Evolutionary conservation across 1,140 invertebrate species (phyloP), one percentile per base, ranked within the genome.

Genomic region (Atta colombica): DNA sequence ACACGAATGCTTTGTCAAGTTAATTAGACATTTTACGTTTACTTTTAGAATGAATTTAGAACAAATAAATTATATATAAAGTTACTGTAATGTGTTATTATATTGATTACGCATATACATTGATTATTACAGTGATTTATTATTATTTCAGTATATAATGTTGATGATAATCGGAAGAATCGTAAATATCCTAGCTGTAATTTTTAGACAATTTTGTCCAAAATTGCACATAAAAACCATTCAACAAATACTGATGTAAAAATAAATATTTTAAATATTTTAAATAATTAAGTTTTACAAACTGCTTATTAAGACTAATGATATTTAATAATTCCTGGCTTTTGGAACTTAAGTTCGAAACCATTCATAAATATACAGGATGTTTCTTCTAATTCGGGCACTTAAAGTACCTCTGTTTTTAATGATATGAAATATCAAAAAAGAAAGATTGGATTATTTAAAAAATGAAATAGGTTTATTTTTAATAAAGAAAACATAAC

Each of bases 61-160:
- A 31, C 16, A 31, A 16, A 72, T 28, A 4, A 53, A 53, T 16
- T 71, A 10, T 6, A 28, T 18, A 60, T 60, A 14, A 60, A 60
- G 21, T 60, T 21, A 49, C 12, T 6, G 10, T 8, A 39, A 5
- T 16, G 49, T 28, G 18, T 31, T 72, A 28, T 45, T 21, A 49
- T 55, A 66, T 35, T 35, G 18, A 61, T 45, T 31, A 25, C 3
- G 18, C 3, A 60, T 12, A 25, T 25, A 8, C 5, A 7, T 69
- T 45, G 66, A 72, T 55, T 53, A 49, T 35, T 49, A n/a, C n/a
- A 28, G 45, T 21, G 8, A 45, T 45, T 53, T 25, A 85, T 69
- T 28, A 3, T 0, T 28, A 21, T 7, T 7, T 25, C 6, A 14
- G 51, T 7, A 8, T 7, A 14, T 6, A 55, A 69, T n/a, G 55